Base-by-base conservation (phyloP, 2,888 invertebrate species). In the Arctia plantaginis region DNA sequence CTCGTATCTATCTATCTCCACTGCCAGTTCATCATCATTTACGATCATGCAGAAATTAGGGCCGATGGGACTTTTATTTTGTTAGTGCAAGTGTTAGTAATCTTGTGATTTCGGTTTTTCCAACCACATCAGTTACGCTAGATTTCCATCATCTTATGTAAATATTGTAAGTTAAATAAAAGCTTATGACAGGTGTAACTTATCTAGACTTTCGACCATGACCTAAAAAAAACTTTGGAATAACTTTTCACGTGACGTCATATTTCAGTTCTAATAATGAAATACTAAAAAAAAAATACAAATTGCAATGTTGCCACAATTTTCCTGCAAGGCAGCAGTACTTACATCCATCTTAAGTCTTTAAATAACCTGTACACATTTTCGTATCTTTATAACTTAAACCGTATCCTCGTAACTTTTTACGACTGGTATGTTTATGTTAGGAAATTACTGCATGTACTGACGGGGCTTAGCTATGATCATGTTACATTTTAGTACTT, bases 341-440 rank as follows among this genome's bases (percentile, higher is more conserved):
- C n/a, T 35, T n/a, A 59, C 23, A 35, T 51, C 68, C 33, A 30
- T 51, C 68, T 62, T 72, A 78, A 78, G 73, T 72, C 69, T 75
- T 75, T 35, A 74, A 76, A 78, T 66, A 75, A 70, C 71, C 41
- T 30, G 55, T 39, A 33, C 66, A 73, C 74, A 83, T 77, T 83
- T 72, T 67, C 83, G 69, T 73, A 74, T 77, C 83, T 82, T 78
- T 81, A 83, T 73, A 75, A 75, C 77, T 66, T 72, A 76, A 65
- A 74, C 68, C 69, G 75, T 80, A 77, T 70, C 71, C 35, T 35
- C 41, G 74, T 74, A 81, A 79, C 76, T 78, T 82, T 83, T 82
- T 83, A 83, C 84, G 82, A 83, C 78, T 77, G 72, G 73, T 80
- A 72, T 77, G 76, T 76, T 82, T 77, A 77, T 71, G 83, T 76